Percentiles rank a stretch among this genome's conserved stretches.
These are phyloP conservation scores for Gopherus evgoodei DNA, from an alignment of 2,113 vertebrate species.

Conservation along the genomic window DNA sequence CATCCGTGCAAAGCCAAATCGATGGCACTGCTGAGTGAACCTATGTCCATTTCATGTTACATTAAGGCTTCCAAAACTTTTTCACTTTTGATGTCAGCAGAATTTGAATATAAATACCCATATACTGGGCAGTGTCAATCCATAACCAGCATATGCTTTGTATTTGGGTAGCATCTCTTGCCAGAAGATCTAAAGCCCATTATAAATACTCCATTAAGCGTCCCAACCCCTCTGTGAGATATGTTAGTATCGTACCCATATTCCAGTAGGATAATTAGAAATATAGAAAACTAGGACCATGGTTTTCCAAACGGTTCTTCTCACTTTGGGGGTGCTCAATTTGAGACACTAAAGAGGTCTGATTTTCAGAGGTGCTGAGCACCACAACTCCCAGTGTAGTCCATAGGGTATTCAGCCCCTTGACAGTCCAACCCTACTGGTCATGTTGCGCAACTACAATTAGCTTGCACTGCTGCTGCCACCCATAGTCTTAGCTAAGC, in stretches of 20 bases:
- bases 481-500: no score
- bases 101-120: conserved; percentile 65
- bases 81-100: conserved; percentile 66
- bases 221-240: conserved; percentile 28
- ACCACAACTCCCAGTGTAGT: background rate
- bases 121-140: conserved; percentile 57
- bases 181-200: conserved; percentile 59
- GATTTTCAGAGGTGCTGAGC: background rate
- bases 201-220: conserved; percentile 42
- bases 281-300: conserved; percentile 30
- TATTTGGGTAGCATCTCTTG: conserved; percentile 71
- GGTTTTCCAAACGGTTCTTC: conserved; percentile 28
- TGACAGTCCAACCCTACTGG: background rate
- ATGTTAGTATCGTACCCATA: background rate
- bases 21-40: conserved; percentile 68
- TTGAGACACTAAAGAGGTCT: conserved; percentile 22
- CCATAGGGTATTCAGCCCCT: background rate
- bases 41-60: conserved; percentile 74
- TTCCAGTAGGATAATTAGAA: conserved; percentile 56
- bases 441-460: background rate
- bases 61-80: conserved; percentile 75
- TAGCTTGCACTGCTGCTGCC: background rate
- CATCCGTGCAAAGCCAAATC: conserved; percentile 41
- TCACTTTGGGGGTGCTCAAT: conserved; percentile 14
- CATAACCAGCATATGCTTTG: conserved; percentile 58